Evolutionary conservation across 2,888 invertebrate species (phyloP).

Genomic region (Drosophila putrida): DNA sequence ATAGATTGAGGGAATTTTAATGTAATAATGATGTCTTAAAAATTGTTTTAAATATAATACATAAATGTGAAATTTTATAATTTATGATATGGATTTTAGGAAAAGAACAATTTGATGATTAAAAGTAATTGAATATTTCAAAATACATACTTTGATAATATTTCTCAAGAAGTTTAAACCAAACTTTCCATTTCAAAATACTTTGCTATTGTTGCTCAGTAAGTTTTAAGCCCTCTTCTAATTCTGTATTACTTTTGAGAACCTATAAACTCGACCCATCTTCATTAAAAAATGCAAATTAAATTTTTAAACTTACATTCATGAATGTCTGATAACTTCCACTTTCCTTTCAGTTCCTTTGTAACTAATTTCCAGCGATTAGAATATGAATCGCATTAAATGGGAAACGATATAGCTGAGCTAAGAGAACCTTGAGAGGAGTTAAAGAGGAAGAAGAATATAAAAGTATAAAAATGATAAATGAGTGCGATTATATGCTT

Average conservation of each 20-base stretch:
- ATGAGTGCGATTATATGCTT: conserved; percentile 75
- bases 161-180: too few relatives aligned
- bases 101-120: too few relatives aligned
- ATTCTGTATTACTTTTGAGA: neutral
- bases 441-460: conserved; percentile 26
- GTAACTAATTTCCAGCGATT: conserved; percentile 52
- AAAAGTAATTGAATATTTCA: too few relatives aligned
- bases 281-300: neutral
- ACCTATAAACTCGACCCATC: neutral
- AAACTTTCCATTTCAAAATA: neutral
- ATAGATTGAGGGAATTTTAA: too few relatives aligned
- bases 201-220: neutral
- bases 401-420: conserved; percentile 32
- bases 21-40: too few relatives aligned
- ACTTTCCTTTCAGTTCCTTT: neutral
- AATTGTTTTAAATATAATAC: too few relatives aligned
- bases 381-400: conserved; percentile 57
- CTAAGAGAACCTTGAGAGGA: conserved; percentile 8
- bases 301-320: neutral
- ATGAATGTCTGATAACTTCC: neutral
- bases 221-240: neutral
- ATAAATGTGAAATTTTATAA: too few relatives aligned
- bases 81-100: too few relatives aligned
- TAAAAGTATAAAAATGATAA: conserved; percentile 69
- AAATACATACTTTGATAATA: too few relatives aligned